A percentile compares a stretch with the other conserved stretches of the same genome.
phyloP scores from a whole-genome alignment of 1,140 invertebrate genomes.

The Stegodyphus dumicola region DNA sequence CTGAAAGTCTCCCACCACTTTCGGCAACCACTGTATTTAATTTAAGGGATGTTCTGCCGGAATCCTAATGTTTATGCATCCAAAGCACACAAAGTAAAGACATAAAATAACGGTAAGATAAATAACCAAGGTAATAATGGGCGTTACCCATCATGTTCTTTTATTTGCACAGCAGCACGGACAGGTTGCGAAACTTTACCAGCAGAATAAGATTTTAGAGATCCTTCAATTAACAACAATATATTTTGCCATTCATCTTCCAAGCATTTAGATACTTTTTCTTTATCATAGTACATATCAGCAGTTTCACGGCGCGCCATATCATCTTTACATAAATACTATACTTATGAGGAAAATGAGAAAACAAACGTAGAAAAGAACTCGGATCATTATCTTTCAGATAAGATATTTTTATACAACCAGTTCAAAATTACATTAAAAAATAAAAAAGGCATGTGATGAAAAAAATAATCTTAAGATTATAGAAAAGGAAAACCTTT shows the following conservation, averaged over 20 bases:
- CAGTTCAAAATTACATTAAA: neutral
- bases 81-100: too few relatives aligned
- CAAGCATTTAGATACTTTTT: neutral
- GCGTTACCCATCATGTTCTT: neutral
- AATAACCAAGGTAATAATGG: too few relatives aligned
- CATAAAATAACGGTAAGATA: too few relatives aligned
- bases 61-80: too few relatives aligned
- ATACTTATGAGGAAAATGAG: neutral
- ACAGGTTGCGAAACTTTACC: neutral
- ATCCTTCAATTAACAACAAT: neutral
- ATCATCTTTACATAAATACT: neutral
- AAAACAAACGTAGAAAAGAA: neutral
- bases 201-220: constrained; percentile 3
- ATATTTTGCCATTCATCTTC: neutral
- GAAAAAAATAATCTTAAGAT: neutral
- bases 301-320: neutral
- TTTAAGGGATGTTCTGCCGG: too few relatives aligned
- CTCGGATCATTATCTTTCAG: neutral
- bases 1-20: too few relatives aligned
- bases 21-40: too few relatives aligned
- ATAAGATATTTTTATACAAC: neutral
- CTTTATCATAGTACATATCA: neutral
- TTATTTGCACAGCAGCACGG: neutral
- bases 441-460: neutral
- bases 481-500: too few relatives aligned